Evolutionary conservation across 2,888 invertebrate species (phyloP), one percentile per base, ranked within the genome.

Genomic region (Polylopha cassiicola): DNA sequence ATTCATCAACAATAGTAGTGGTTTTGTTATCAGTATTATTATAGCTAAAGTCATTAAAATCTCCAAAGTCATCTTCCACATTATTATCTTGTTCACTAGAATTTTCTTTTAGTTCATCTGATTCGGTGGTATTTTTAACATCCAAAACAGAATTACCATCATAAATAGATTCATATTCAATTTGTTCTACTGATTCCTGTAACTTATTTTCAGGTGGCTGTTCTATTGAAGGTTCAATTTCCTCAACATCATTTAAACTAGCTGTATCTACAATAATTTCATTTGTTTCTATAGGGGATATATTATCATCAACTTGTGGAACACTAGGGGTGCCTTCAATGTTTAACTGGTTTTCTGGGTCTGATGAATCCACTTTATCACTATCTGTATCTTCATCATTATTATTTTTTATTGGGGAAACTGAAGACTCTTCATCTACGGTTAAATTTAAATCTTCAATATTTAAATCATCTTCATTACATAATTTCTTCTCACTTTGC

Each of bases 31-130:
- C 53, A 43, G 65, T 48, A 44, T 48, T 59, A 8, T 65, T 68
- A 56, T 76, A 76, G 59, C 86, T 77, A 51, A 88, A 88, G 47
- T 88, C 82, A 56, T 86, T 79, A 70, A 87, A 87, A 54, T 87
- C 82, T 26, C 75, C 85, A 72, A 88, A 86, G 51, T 86, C 86
- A 55, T 87, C 82, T 46, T 71, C 59, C 17, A 28, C 39, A 2
- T 37, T 29, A 37, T 17, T 37, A 13, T 30, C 31, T 38, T 38
- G 37, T 43, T 53, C 48, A 37, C 39, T 39, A 33, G 30, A 16
- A 33, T 36, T 33, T 11, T 43, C 22, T 33, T 20, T 8, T 9
- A 33, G 13, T 29, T 17, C 16, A 20, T 8, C 24, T 21, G 15
- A 22, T 14, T 13, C 17, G 5, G 27, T 33, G 13, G 18, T 13